Evolutionary conservation across 2,888 invertebrate species (phyloP).

Genomic region (Pharmacophagus antenor): DNA sequence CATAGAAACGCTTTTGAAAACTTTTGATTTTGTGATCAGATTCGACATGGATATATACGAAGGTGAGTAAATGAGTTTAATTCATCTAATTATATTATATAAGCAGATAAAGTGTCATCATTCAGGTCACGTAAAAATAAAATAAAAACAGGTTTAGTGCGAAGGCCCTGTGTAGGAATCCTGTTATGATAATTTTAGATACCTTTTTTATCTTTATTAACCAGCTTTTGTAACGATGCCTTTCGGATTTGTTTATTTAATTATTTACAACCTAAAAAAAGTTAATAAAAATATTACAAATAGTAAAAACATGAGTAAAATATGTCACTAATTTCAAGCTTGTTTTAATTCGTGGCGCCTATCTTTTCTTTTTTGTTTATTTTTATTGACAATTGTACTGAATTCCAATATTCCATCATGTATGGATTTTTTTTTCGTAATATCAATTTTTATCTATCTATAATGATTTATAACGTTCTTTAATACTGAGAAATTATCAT

Average conservation of each 20-base stretch:
- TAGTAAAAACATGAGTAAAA: neutral
- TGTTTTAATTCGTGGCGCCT: neutral
- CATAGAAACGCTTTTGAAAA: conserved; percentile 77
- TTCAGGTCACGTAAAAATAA: neutral
- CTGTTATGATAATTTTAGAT: conserved; percentile 28
- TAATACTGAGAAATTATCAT: neutral
- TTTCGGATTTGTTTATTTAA: neutral
- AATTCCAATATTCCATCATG: too few relatives aligned
- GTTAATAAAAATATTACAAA: neutral
- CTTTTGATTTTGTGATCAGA: conserved; percentile 71
- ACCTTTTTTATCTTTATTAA: conserved; percentile 32
- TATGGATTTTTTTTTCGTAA: neutral
- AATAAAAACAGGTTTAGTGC: conserved; percentile 41
- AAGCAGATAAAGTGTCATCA: neutral
- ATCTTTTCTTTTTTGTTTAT: neutral
- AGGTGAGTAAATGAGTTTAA: conserved; percentile 53
- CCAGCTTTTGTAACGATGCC: neutral
- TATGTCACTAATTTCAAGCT: neutral
- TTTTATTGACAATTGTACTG: neutral
- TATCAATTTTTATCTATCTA: neutral
- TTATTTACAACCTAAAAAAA: neutral
- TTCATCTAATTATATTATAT: conserved; percentile 19
- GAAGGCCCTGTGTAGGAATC: conserved; percentile 41
- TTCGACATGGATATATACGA: conserved; percentile 74
- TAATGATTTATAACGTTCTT: neutral